These are phyloP conservation scores for Pteruthius melanotis DNA, from an alignment of 2,113 vertebrate species.

Conservation along the genomic window DNA sequence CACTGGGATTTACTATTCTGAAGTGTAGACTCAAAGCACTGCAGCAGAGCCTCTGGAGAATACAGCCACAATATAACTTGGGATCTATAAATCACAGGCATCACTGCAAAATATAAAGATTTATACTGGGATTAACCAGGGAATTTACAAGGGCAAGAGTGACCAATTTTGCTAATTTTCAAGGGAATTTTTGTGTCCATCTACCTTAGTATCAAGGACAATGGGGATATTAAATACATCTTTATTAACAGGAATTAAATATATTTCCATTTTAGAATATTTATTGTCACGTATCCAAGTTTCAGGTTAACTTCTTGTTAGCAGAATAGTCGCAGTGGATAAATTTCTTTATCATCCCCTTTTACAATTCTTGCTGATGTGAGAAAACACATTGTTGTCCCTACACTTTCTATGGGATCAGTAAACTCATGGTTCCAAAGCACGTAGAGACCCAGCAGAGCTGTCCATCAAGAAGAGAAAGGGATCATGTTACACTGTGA, in stretches of 20 bases:
- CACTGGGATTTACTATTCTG: not conserved
- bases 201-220: not conserved
- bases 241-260: not conserved
- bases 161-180: not conserved
- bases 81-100: not conserved
- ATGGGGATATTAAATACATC: not conserved
- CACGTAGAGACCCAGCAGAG: not conserved
- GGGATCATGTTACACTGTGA: not conserved
- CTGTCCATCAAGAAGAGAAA: slow-evolving; percentile 9
- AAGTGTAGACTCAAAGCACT: not conserved
- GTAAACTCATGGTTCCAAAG: not conserved
- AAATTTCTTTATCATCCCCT: not conserved
- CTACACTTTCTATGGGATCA: not conserved
- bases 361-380: not conserved
- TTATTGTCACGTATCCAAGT: not conserved
- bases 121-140: not conserved
- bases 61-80: not conserved
- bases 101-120: not conserved
- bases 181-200: not conserved
- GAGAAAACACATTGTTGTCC: not conserved
- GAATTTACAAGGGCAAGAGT: not conserved
- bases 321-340: not conserved
- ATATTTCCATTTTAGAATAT: not conserved
- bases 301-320: not conserved
- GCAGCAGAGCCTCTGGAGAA: not conserved